Base-by-base conservation (phyloP, 2,888 invertebrate genomes). In the Oxytorus armatus region DNA sequence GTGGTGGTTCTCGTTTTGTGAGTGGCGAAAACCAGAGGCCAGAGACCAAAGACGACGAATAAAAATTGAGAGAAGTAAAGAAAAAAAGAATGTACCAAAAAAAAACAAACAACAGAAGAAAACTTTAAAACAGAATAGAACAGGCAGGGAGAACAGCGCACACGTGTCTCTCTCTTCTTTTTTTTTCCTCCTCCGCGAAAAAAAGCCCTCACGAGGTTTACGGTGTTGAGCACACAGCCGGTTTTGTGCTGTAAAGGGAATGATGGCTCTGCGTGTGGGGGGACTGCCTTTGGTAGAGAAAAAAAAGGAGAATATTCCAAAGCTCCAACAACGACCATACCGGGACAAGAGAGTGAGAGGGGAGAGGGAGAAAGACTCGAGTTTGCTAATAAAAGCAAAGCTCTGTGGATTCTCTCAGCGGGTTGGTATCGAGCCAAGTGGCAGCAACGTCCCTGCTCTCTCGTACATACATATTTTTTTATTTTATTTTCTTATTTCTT, bases 401-500 rank as follows among this genome's bases (percentile, higher is more conserved):
- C 53, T 57, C 55, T 51, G 78, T 73, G 78, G 39, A 42, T 83
- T 79, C 65, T 65, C 73, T 65, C 42, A 25, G 70, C 72, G 65
- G 69, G 66, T 82, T 83, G 83, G 82, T 82, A 73, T 63, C 63
- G 74, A 77, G 82, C 84, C 83, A 83, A 84, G 77, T 84, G 70
- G 47, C 68, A 73, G 57, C 70, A 72, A 42, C 66, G 73, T 66
- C 42, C 51, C 73, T 70, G 39, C 51, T 25, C 47, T 49, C 42
- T 18, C 57, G 39, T 63, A 49, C 21, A 59, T 21, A 18, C 23
- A 36, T 57, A 36, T 42, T 68, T 2, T 36, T 44, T 61, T 39
- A 42, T 73, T 21, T 18, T n/a, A 49, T 11, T 33, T 44, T 11
- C 55, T 44, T 33, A 42, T 42, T 33, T 42, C 23, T 25, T 16